Base-by-base conservation (phyloP, 1,140 invertebrate species). In the Eumaeus atala region DNA sequence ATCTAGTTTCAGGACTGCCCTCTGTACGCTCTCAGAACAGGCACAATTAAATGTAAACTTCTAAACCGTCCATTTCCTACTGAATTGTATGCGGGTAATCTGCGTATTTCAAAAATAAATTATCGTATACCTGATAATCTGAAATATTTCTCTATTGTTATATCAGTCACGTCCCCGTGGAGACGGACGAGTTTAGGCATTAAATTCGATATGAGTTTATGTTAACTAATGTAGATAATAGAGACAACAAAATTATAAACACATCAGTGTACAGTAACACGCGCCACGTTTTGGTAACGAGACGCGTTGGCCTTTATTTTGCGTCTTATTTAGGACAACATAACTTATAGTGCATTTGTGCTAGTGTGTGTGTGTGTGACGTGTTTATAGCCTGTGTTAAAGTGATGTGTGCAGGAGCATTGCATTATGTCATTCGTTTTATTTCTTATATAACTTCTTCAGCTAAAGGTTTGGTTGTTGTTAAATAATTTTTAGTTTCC, bases 221-320 rank as follows among this genome's bases (percentile, higher is more conserved):
- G 12, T 44, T 35, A 51, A 51, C 49, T 12, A 34, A 5, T 34
- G 44, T 35, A 44, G 51, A 53, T 53, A 47, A 47, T 54, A 54
- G 28, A 47, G 40, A 14, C 38, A 42, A 44, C 40, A 28, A 54
- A 47, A 54, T 54, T 54, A 54, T 47, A 54, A 54, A 54, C 51
- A 35, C 28, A 16, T 11, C 16, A 54, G 44, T n/a, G n/a, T 44
- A n/a, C 40, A 54, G 51, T 54, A 47, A 34, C 42, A 54, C 42
- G 51, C 51, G 51, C 28, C 38, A 28, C 51, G 51, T 54, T 54
- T 54, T 42, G 40, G 51, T 44, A 54, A 42, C 14, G 12, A 54
- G 51, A 54, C 51, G 51, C 42, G 40, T 40, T 44, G 17, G 38
- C 38, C 21, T 44, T 47, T 5, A 11, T 33, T 51, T 51, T 36